Conservation (phyloP, 2,888 invertebrate species). For the Scrobipalpa costella region DNA sequence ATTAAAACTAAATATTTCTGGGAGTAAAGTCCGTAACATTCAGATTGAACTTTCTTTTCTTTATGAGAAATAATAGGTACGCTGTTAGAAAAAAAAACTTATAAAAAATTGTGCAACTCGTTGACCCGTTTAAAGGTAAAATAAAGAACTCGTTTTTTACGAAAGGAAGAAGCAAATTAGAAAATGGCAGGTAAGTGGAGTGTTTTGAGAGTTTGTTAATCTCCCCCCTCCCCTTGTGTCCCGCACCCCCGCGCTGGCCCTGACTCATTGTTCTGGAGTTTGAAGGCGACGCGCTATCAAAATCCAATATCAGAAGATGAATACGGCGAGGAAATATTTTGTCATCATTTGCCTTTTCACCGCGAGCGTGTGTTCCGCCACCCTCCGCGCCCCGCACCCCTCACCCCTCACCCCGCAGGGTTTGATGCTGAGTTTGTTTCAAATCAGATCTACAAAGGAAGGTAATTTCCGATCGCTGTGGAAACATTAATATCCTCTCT, state of each 20-base stretch:
- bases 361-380: constrained; percentile 1
- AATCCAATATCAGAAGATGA: constrained; percentile 47
- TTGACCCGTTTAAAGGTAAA: not conserved
- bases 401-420: constrained; percentile 30
- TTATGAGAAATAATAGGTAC: no score
- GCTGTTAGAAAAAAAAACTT: no score
- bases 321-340: constrained; percentile 41
- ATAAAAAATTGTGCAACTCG: not conserved
- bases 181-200: not conserved
- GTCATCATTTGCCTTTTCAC: constrained; percentile 46
- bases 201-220: not conserved
- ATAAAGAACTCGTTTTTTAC: not conserved
- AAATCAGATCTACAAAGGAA: constrained; percentile 37
- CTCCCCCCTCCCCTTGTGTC: not conserved
- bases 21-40: no score
- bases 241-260: not conserved
- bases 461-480: constrained; percentile 49
- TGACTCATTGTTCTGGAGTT: constrained; percentile 1
- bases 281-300: constrained; percentile 39
- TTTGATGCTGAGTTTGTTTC: constrained; percentile 12
- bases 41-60: no score
- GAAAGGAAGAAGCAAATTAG: not conserved
- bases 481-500: constrained; percentile 45
- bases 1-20: no score
- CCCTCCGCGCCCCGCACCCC: not conserved